Conservation (phyloP, 2,888 invertebrate species). For the Morpho helenor region DNA sequence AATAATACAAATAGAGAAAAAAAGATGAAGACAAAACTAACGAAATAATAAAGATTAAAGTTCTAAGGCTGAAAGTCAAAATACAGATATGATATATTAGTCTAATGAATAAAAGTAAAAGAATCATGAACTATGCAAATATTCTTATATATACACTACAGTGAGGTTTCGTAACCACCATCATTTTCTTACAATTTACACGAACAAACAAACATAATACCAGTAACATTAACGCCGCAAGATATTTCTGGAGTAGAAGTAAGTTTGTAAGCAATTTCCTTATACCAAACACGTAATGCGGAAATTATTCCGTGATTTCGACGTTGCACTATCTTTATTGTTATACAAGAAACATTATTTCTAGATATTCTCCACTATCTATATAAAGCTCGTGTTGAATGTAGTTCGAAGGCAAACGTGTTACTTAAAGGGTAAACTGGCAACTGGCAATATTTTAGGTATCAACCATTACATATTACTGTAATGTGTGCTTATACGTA, state of each 20-base stretch:
- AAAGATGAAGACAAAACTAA: no score
- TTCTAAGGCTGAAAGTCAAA: no score
- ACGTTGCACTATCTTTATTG: slow-evolving; percentile 34
- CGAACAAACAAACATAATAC: slow-evolving; percentile 27
- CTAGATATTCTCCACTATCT: slow-evolving; percentile 31
- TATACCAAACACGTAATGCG: slow-evolving; percentile 31
- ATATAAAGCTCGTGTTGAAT: slow-evolving; percentile 26
- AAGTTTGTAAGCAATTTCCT: slow-evolving; percentile 29
- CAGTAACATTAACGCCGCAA: slow-evolving; percentile 26
- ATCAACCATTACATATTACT: background rate
- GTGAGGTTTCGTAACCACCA: slow-evolving; percentile 9
- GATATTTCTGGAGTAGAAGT: slow-evolving; percentile 26
- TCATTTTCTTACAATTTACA: slow-evolving; percentile 17
- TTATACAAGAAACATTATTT: slow-evolving; percentile 35
- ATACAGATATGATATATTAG: no score
- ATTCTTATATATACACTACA: background rate
- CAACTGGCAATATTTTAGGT: background rate
- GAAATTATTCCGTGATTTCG: slow-evolving; percentile 34
- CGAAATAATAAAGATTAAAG: no score
- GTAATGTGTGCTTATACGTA: no score
- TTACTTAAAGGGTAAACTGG: slow-evolving; percentile 6
- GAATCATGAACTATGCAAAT: no score
- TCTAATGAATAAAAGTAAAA: no score
- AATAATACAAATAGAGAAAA: no score
- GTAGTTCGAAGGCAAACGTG: slow-evolving; percentile 18